A percentile compares a stretch with the other conserved stretches of the same genome.
phyloP scores from a whole-genome alignment of 2,113 vertebrate genomes.

The Tachysurus fulvidraco region DNA sequence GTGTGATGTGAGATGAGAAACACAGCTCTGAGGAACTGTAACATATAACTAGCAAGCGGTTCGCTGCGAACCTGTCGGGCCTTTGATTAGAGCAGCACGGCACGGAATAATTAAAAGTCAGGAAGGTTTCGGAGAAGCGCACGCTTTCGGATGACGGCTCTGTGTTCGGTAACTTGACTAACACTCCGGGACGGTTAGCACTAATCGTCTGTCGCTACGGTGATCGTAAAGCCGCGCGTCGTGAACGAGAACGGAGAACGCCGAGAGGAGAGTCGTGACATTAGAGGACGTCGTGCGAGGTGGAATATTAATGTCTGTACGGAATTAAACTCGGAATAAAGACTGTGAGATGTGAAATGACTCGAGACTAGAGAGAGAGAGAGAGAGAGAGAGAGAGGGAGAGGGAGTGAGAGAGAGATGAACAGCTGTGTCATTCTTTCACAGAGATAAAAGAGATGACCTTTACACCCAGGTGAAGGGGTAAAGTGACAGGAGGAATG shows the following conservation, averaged over 20 bases:
- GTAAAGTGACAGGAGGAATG: background rate
- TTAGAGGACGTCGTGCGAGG: background rate
- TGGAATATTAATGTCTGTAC: background rate
- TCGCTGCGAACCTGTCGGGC: conserved; percentile 20
- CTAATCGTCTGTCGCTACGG: conserved; percentile 22
- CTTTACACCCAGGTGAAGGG: background rate
- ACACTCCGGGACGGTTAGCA: conserved; percentile 13
- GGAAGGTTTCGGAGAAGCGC: background rate
- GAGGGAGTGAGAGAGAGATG: background rate
- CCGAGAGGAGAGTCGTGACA: background rate
- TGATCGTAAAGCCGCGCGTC: conserved; percentile 1
- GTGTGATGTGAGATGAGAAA: background rate
- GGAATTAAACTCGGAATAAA: background rate
- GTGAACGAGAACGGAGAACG: background rate
- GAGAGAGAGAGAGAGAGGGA: background rate
- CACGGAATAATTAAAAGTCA: background rate
- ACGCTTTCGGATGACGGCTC: conserved; percentile 2
- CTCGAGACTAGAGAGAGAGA: background rate
- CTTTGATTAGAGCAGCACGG: background rate
- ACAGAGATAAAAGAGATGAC: background rate
- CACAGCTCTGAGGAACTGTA: background rate
- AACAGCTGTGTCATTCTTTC: background rate
- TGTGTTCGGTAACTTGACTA: conserved; percentile 24
- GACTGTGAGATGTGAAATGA: background rate
- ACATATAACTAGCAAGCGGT: conserved; percentile 17